Conservation (phyloP, 2,113 vertebrate genomes). For the Symphodus melops region DNA sequence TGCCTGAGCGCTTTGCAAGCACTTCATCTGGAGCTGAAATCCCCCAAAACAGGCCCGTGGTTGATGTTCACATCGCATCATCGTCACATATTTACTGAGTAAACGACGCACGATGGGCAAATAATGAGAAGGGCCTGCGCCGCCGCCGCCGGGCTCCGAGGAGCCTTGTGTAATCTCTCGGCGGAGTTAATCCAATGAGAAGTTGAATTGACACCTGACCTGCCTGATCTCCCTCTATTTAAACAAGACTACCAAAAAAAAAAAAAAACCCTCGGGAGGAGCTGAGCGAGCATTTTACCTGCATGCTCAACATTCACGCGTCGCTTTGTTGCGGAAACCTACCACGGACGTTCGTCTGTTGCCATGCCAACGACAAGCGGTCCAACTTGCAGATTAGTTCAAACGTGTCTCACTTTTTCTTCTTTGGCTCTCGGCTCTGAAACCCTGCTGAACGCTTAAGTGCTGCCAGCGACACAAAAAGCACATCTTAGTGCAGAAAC, state of each 20-base stretch:
- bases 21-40: constrained; percentile 15
- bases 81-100: constrained; percentile 23
- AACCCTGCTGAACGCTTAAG: constrained; percentile 2
- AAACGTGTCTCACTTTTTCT: constrained; percentile 20
- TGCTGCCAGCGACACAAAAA: constrained; percentile 19
- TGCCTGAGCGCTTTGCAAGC: constrained; percentile 36
- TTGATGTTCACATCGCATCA: constrained; percentile 9
- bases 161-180: constrained; percentile 36
- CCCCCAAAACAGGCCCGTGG: constrained; percentile 23
- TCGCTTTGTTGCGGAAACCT: not conserved
- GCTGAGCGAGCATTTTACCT: constrained; percentile 14
- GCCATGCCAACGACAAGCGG: constrained; percentile 26
- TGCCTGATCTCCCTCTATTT: constrained; percentile 16
- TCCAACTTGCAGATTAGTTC: constrained; percentile 3
- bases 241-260: constrained; percentile 11
- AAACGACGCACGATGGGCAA: constrained; percentile 23
- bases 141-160: not conserved
- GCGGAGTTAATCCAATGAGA: constrained; percentile 23
- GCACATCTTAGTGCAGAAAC: not conserved
- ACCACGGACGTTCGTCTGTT: constrained; percentile 9
- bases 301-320: not conserved
- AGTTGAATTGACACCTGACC: constrained; percentile 41
- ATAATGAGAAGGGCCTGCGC: constrained; percentile 3
- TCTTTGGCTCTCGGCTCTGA: constrained; percentile 21
- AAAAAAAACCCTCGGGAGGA: too few relatives aligned